phyloP scores from a whole-genome alignment of 2,888 invertebrate genomes.

The Lycophotia porphyrea region DNA sequence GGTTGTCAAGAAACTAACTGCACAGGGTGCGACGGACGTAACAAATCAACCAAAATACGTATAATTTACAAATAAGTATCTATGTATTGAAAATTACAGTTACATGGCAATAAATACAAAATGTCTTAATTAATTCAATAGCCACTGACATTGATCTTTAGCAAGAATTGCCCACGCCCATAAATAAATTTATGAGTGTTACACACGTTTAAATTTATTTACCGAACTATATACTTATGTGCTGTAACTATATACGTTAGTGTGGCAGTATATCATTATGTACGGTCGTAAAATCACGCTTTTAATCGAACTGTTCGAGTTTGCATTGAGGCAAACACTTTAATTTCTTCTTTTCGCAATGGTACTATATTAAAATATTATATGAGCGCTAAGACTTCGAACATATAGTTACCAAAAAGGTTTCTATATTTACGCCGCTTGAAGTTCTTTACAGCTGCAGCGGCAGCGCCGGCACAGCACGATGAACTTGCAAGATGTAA shows the following conservation, averaged over 20 bases:
- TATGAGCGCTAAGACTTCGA: too few relatives aligned
- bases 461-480: too few relatives aligned
- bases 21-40: not conserved
- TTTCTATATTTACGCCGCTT: too few relatives aligned
- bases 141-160: slow-evolving; percentile 66
- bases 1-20: not conserved
- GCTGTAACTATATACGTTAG: not conserved
- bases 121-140: slow-evolving; percentile 46
- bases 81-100: not conserved
- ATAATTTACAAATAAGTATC: not conserved
- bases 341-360: not conserved
- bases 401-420: too few relatives aligned
- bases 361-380: not conserved
- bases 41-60: slow-evolving; percentile 4
- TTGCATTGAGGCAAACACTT: not conserved
- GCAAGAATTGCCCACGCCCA: slow-evolving; percentile 56
- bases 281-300: slow-evolving; percentile 41
- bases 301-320: slow-evolving; percentile 10
- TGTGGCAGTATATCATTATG: slow-evolving; percentile 28
- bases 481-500: too few relatives aligned
- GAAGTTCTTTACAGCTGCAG: too few relatives aligned
- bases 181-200: slow-evolving; percentile 45
- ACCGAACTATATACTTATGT: slow-evolving; percentile 40
- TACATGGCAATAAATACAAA: slow-evolving; percentile 30
- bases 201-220: slow-evolving; percentile 55